Evolutionary conservation across 2,113 vertebrate genomes (phyloP).

Genomic region (Tretioscincus oriximinensis): DNA sequence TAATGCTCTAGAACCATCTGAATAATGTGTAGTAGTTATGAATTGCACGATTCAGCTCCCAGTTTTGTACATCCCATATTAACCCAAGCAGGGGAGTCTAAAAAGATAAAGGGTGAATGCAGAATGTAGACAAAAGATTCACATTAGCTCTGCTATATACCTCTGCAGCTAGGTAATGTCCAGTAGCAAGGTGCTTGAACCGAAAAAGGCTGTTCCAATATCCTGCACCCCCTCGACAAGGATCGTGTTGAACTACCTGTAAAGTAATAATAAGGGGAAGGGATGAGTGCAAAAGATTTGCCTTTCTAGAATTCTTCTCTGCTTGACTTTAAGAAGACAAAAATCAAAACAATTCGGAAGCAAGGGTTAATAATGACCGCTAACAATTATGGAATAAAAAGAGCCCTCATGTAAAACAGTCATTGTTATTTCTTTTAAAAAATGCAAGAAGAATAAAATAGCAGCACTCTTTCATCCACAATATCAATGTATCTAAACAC

Average conservation of each 20-base stretch:
- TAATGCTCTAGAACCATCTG: not conserved
- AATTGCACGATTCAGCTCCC: not conserved
- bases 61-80: not conserved
- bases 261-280: not conserved
- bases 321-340: accelerated
- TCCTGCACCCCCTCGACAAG: conserved; percentile 92
- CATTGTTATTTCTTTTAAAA: too few relatives aligned
- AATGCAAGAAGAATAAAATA: too few relatives aligned
- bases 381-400: not conserved
- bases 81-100: not conserved
- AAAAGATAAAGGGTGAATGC: not conserved
- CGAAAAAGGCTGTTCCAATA: conserved; percentile 99
- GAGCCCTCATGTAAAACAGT: too few relatives aligned
- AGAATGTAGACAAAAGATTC: not conserved
- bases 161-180: conserved; percentile 94
- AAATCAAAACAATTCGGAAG: not conserved
- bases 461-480: too few relatives aligned
- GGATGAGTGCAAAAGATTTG: not conserved
- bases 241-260: conserved; percentile 92
- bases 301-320: not conserved
- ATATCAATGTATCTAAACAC: too few relatives aligned
- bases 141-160: conserved; percentile 62
- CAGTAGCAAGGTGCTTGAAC: conserved; percentile 97
- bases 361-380: not conserved
- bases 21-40: not conserved